Evolutionary conservation across 2,888 invertebrate species (phyloP), one percentile per base, ranked within the genome.

Genomic region (Microdon myrmicae): DNA sequence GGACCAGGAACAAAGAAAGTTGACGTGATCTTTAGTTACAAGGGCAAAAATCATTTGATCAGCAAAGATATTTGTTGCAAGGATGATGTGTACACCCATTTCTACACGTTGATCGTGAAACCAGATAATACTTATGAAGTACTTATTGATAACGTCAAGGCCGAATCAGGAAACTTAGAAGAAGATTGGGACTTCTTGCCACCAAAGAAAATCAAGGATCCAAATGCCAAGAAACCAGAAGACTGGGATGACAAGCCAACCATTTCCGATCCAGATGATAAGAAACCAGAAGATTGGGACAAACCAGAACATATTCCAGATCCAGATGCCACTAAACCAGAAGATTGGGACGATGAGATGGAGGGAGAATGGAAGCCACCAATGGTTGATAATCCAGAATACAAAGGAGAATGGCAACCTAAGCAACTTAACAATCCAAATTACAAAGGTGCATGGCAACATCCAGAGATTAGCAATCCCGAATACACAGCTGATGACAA

Each of bases 311-410:
- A 96, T 83, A 96, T 99, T 76, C 89, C 96, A 14, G 97, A 98
- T 82, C 96, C 97, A 2, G 96, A 96, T 76, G 97, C 97, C 59
- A 87, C 87, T 75, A 97, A 97, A 81, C 98, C 98, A 2, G 97
- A 97, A 70, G 97, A 99, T 81, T 99, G 99, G 99, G 98, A 99
- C 75, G 98, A 99, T 82, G 98, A 99, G 82, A 96, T 96, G 94
- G 96, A 96, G 80, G 96, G 98, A 16, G 98, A 99, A 84, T 99
- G 98, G 98, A 98, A 99, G 81, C 94, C 99, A 47, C 96, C 98
- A 67, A 93, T 94, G 91, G 95, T 99, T 73, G 97, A 98, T 81
- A 99, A 99, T 83, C 98, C 98, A 12, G 96, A 96, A 55, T 99
- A 90, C 87, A 99, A 99, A 83, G 96, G 97, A 45, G 96, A 96